Evolutionary conservation across 2,888 invertebrate species (phyloP).

Genomic region (Leucophenga maculata): DNA sequence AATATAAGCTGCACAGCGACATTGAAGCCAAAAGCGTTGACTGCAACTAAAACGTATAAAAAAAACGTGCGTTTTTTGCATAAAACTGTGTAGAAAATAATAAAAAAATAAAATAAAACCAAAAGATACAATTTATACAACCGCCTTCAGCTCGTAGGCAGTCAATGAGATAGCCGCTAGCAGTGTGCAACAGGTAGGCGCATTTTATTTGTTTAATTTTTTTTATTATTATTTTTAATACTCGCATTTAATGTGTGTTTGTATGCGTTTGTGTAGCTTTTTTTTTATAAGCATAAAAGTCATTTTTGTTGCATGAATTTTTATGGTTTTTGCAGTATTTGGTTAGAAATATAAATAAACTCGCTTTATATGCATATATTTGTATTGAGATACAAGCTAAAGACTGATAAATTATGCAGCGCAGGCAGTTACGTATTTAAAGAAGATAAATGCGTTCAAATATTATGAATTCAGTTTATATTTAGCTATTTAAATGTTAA

Average conservation of each 20-base stretch:
- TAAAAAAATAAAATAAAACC: slow-evolving; percentile 36
- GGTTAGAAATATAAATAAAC: no score
- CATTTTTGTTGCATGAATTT: not conserved
- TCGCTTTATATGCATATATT: not conserved
- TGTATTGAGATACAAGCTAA: not conserved
- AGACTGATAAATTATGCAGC: no score
- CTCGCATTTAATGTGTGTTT: no score
- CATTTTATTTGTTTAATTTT: slow-evolving; percentile 26
- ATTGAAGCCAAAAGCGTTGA: slow-evolving; percentile 52
- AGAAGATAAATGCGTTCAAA: no score
- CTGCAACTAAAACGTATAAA: slow-evolving; percentile 38
- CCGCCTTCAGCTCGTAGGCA: slow-evolving; percentile 54
- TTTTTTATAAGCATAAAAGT: no score
- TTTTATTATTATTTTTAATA: not conserved
- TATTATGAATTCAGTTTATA: no score
- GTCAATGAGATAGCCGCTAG: slow-evolving; percentile 28
- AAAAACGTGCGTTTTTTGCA: slow-evolving; percentile 26
- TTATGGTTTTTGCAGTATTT: not conserved
- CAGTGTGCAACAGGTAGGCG: slow-evolving; percentile 53
- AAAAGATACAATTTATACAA: slow-evolving; percentile 43
- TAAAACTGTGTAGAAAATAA: slow-evolving; percentile 29
- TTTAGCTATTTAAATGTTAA: no score
- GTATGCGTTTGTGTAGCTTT: no score
- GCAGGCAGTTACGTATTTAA: no score
- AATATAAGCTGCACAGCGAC: slow-evolving; percentile 60